These are phyloP conservation scores for Mesochorus sp. DNA, from an alignment of 2,888 invertebrate genomes.

Conservation along the genomic window DNA sequence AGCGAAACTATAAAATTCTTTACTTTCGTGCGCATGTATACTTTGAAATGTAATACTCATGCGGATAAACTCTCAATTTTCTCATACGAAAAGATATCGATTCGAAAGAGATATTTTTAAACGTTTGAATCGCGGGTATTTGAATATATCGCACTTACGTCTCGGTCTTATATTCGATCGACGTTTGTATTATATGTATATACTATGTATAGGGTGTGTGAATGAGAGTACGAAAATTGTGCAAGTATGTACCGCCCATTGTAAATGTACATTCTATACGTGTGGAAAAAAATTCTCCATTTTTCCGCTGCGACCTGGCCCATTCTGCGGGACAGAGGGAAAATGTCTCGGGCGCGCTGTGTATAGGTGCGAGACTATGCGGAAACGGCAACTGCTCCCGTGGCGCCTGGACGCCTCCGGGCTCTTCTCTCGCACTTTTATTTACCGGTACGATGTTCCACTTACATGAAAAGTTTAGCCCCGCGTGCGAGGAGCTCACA, in stretches of 20 bases:
- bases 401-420: conserved; percentile 57
- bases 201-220: neutral
- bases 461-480: conserved; percentile 72
- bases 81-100: neutral
- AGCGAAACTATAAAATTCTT: too few relatives aligned
- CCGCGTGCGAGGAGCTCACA: conserved; percentile 44
- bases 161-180: neutral
- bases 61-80: too few relatives aligned
- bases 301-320: neutral
- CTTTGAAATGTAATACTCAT: too few relatives aligned
- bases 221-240: too few relatives aligned
- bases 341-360: conserved; percentile 8
- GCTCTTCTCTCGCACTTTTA: conserved; percentile 66
- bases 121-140: neutral
- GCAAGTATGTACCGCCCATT: too few relatives aligned
- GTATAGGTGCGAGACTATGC: conserved; percentile 31
- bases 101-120: conserved; percentile 17
- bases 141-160: conserved; percentile 24
- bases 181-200: neutral
- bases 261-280: too few relatives aligned
- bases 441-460: conserved; percentile 67
- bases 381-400: conserved; percentile 65
- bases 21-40: neutral
- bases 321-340: too few relatives aligned
- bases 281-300: neutral